These are phyloP conservation scores for Nymphicus hollandicus DNA, from an alignment of 2,113 vertebrate genomes.

Conservation along the genomic window DNA sequence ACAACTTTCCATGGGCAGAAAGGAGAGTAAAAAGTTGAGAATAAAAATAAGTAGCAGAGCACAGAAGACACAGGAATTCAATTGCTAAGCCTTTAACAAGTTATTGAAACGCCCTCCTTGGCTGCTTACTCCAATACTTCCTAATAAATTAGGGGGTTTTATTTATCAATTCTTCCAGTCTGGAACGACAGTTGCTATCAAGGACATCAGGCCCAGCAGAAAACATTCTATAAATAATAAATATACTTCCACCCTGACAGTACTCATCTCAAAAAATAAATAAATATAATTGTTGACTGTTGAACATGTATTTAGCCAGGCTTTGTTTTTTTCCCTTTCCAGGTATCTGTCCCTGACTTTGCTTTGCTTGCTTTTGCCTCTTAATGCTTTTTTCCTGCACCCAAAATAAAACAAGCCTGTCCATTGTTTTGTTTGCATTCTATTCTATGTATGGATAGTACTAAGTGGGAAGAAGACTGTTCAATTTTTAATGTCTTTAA, in stretches of 20 bases:
- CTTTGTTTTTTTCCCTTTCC: not conserved
- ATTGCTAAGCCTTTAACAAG: not conserved
- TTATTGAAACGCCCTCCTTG: not conserved
- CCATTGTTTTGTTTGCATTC: not conserved
- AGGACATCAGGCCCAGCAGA: not conserved
- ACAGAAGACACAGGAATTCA: not conserved
- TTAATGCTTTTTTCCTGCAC: not conserved
- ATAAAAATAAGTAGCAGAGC: not conserved
- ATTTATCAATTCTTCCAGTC: constrained; percentile 1
- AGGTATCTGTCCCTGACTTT: not conserved
- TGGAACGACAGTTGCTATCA: not conserved
- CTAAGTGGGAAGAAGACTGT: not conserved
- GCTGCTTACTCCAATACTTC: not conserved
- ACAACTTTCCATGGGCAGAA: constrained; percentile 20
- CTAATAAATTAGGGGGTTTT: not conserved
- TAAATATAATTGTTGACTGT: not conserved
- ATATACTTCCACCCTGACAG: not conserved
- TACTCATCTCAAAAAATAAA: constrained; percentile 23
- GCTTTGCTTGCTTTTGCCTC: not conserved
- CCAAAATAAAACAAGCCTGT: not conserved
- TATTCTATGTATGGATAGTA: not conserved
- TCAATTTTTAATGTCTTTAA: not conserved
- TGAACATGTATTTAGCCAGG: not conserved
- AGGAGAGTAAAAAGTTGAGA: not conserved
- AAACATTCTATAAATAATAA: constrained; percentile 47